A percentile compares a stretch with the other conserved stretches of the same genome.
phyloP scores from a whole-genome alignment of 2,113 vertebrate genomes.

The Prietella phreatophila region DNA sequence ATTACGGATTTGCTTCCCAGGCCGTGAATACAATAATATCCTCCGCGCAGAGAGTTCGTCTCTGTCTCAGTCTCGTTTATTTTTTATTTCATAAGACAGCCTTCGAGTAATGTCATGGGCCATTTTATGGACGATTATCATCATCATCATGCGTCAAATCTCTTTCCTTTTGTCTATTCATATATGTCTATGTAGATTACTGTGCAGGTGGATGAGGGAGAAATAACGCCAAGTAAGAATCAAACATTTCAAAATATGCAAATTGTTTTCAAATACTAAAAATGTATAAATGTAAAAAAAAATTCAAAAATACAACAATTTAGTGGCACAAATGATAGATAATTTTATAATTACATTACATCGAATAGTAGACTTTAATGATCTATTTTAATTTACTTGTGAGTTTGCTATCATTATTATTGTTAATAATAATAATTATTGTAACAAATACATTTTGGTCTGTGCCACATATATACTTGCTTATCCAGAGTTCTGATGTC shows the following conservation, averaged over 20 bases:
- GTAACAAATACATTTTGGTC: too few species aligned
- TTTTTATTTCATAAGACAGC: neutral
- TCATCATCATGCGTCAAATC: neutral
- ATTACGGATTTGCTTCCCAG: neutral
- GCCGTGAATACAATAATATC: neutral
- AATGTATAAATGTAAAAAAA: too few species aligned
- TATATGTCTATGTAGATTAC: neutral
- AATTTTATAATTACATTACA: too few species aligned
- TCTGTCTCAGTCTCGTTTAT: neutral
- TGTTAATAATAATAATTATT: too few species aligned
- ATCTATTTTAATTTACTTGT: neutral
- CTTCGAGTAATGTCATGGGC: neutral
- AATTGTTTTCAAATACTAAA: too few species aligned
- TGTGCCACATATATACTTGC: too few species aligned
- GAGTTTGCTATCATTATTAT: too few species aligned
- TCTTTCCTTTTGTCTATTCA: neutral
- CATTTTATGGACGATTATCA: neutral
- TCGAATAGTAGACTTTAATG: too few species aligned
- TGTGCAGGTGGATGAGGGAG: neutral
- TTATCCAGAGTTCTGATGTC: neutral
- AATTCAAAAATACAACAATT: too few species aligned
- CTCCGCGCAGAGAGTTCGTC: neutral
- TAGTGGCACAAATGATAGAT: neutral
- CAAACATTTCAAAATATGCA: neutral
- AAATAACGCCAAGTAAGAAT: neutral